A percentile compares a stretch with the other conserved stretches of the same genome.
These are phyloP conservation scores for Emydoidea blandingii DNA, from an alignment of 2,797 vertebrate species.

Conservation along the genomic window DNA sequence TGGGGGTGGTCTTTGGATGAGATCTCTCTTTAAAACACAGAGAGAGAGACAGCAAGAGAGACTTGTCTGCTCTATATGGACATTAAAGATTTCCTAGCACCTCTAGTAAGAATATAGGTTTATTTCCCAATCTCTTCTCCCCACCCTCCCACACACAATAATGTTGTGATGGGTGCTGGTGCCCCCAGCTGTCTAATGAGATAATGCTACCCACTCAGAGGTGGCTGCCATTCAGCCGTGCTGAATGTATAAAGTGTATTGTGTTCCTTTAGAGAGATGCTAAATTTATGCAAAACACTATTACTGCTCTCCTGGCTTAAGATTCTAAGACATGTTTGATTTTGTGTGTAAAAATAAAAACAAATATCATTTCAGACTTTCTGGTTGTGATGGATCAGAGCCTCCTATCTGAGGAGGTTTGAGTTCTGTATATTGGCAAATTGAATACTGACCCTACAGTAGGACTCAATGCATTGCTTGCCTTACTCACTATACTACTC, in stretches of 20 bases:
- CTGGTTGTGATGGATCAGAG: neutral
- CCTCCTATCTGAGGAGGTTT: neutral
- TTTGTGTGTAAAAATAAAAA: neutral
- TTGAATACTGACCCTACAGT: neutral
- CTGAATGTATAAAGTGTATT: neutral
- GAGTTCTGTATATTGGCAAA: neutral
- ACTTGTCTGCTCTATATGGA: neutral
- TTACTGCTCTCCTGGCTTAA: neutral
- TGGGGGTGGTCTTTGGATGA: neutral
- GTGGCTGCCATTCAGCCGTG: neutral
- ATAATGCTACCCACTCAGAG: neutral
- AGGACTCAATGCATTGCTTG: neutral
- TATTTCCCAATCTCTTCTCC: neutral
- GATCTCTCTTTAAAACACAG: neutral
- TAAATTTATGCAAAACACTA: rapidly evolving
- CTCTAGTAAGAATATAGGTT: neutral
- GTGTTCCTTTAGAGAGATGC: neutral
- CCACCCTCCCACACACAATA: neutral
- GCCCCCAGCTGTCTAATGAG: neutral
- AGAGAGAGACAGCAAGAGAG: rapidly evolving
- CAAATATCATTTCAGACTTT: neutral
- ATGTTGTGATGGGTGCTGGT: neutral
- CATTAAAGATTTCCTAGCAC: neutral
- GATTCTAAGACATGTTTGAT: neutral
- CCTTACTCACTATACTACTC: neutral